These are phyloP conservation scores for Anser brachyrhynchus DNA, from an alignment of 2,113 vertebrate species.

Conservation along the genomic window DNA sequence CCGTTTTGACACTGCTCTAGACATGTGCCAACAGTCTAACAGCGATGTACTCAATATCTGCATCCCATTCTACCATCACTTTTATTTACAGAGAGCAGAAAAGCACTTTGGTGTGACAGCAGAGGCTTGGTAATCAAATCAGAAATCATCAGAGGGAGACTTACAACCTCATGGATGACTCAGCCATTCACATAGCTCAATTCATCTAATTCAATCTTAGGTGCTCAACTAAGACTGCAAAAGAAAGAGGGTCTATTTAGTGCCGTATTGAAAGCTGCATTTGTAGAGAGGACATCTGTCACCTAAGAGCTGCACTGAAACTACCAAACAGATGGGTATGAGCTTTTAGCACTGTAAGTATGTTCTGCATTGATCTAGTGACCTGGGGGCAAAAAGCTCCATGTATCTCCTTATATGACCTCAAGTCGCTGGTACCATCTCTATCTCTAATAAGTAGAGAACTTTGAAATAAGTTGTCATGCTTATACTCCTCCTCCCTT, in stretches of 20 bases:
- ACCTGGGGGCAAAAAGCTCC: background rate
- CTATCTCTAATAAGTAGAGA: background rate
- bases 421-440: background rate
- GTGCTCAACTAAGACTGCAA: background rate
- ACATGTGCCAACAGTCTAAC: background rate
- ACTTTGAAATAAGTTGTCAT: background rate
- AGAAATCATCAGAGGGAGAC: background rate
- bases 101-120: background rate
- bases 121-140: background rate
- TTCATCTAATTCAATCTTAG: background rate
- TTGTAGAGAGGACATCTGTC: background rate
- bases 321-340: background rate
- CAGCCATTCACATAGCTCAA: background rate
- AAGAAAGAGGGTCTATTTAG: background rate
- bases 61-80: background rate
- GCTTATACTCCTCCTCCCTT: background rate
- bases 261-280: fast-evolving
- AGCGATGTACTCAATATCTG: background rate
- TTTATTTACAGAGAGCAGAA: background rate
- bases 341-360: background rate
- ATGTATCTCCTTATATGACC: background rate
- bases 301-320: background rate
- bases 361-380: background rate
- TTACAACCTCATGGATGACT: background rate
- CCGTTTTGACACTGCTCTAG: background rate